Conservation (phyloP, 2,888 invertebrate species). For the Mechanitis mazaeus region DNA sequence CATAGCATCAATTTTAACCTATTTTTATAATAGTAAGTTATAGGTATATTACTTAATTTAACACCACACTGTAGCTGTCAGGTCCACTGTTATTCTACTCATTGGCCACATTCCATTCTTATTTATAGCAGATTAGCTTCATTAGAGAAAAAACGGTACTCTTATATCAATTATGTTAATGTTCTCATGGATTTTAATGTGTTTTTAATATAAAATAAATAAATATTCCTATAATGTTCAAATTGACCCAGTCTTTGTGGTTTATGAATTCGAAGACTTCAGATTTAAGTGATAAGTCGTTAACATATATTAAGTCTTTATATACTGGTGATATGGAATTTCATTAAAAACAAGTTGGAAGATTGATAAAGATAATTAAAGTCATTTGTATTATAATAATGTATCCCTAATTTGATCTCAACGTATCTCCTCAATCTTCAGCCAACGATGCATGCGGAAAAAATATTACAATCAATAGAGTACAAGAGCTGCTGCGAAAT, state of each 20-base stretch:
- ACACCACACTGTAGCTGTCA: not conserved
- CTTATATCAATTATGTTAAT: slow-evolving; percentile 43
- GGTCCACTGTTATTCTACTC: not conserved
- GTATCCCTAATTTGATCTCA: slow-evolving; percentile 13
- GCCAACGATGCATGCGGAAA: slow-evolving; percentile 50
- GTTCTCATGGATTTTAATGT: slow-evolving; percentile 25
- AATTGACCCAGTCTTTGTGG: slow-evolving; percentile 16
- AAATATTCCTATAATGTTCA: slow-evolving; percentile 18
- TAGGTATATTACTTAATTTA: not conserved
- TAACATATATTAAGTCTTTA: no score
- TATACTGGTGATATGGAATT: no score
- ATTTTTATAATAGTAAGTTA: no score
- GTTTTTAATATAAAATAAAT: slow-evolving; percentile 20
- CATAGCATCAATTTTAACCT: no score
- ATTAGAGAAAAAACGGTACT: slow-evolving; percentile 25
- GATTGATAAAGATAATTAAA: no score
- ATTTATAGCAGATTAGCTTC: slow-evolving; percentile 9
- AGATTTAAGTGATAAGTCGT: not conserved
- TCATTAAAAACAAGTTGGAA: no score
- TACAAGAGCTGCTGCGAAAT: slow-evolving; percentile 44
- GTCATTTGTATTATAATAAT: not conserved
- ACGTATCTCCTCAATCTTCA: slow-evolving; percentile 34
- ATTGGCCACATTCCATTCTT: slow-evolving; percentile 3
- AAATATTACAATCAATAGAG: slow-evolving; percentile 64
- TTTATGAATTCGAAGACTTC: slow-evolving; percentile 5